A percentile compares a stretch with the other conserved stretches of the same genome.
Evolutionary conservation across 2,888 invertebrate species (phyloP).

Genomic region (Tuberolachnus salignus): DNA sequence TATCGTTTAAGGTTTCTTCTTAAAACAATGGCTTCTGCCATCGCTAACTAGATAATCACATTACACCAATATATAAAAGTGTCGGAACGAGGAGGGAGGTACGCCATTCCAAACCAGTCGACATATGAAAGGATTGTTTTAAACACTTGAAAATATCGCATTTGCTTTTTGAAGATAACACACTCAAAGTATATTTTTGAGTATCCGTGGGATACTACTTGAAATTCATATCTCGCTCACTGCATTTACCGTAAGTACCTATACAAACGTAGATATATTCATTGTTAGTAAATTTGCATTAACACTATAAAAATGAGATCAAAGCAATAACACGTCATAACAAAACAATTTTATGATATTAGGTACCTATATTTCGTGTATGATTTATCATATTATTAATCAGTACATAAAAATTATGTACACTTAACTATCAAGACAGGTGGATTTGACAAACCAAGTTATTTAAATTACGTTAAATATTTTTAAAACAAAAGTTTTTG

Average conservation of each 20-base stretch:
- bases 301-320: conserved; percentile 7
- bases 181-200: background rate
- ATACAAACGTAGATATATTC: conserved; percentile 6
- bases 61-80: conserved; percentile 7
- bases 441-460: background rate
- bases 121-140: conserved; percentile 20
- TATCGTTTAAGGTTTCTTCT: conserved; percentile 52
- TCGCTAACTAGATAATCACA: conserved; percentile 50
- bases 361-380: background rate
- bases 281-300: background rate
- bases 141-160: conserved; percentile 17
- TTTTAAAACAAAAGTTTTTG: conserved; percentile 7
- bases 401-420: no score
- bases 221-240: background rate
- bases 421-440: no score
- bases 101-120: background rate
- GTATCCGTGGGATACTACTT: background rate
- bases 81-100: background rate
- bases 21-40: conserved; percentile 51
- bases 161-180: conserved; percentile 36
- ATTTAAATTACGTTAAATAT: background rate
- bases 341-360: background rate
- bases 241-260: conserved; percentile 30
- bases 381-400: no score
- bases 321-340: conserved; percentile 33